Conservation (phyloP, 2,797 vertebrate genomes). For the Sorex maritimensis region DNA sequence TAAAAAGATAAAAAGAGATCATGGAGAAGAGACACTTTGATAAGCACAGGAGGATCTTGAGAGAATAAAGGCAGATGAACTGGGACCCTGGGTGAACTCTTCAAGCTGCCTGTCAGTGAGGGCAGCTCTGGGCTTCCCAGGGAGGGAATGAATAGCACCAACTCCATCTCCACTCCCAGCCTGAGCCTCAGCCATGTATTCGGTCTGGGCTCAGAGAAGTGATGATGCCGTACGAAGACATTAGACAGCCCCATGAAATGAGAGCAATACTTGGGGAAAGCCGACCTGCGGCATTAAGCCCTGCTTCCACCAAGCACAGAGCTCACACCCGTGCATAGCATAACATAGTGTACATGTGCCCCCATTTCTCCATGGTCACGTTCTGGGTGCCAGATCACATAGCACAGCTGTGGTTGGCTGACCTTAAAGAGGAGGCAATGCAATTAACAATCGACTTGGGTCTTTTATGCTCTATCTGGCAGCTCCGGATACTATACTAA, state of each 20-base stretch:
- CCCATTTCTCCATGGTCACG: slow-evolving; percentile 9
- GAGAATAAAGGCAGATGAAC: background rate
- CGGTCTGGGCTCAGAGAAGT: background rate
- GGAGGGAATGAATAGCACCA: background rate
- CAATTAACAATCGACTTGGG: background rate
- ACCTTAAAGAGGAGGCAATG: background rate
- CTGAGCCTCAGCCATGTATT: background rate
- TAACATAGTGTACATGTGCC: background rate
- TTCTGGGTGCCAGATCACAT: background rate
- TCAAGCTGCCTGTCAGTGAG: background rate
- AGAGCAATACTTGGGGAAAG: background rate
- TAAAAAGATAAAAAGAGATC: background rate
- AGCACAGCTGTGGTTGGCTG: background rate
- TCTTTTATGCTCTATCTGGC: background rate
- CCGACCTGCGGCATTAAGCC: background rate
- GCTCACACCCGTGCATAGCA: background rate
- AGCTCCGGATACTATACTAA: background rate
- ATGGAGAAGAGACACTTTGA: background rate
- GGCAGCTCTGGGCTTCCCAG: too few species aligned
- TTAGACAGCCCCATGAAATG: background rate
- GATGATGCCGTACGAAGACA: background rate
- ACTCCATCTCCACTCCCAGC: background rate
- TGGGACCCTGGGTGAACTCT: rapidly evolving
- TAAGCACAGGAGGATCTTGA: background rate
- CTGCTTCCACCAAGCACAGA: background rate